Base-by-base conservation (phyloP, 2,797 vertebrate genomes). In the Danio tinwini region DNA sequence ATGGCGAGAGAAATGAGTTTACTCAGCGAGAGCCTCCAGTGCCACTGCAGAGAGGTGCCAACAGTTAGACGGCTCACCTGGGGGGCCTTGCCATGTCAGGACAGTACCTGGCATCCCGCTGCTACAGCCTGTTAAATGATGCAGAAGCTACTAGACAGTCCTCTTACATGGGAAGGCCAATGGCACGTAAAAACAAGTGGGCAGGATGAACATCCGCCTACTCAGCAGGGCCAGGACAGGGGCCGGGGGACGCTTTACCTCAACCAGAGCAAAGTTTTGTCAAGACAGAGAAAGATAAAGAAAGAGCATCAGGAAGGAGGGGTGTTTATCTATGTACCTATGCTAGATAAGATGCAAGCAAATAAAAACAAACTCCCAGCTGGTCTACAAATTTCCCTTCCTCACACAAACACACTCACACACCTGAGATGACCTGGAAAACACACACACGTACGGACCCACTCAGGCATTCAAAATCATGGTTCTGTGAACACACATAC, bases 41-140 rank as follows among this genome's bases (percentile, higher is more conserved):
- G 50, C 37, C 44, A 37, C 39, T 47, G 65, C 49, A 78, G 65
- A 45, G n/a, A 53, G 58, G 56, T 58, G 40, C 70, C 56, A 69
- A 29, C 52, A 7, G 19, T 59, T 47, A 77, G 56, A 55, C 8
- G 13, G 72, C 58, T 77, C 58, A 81, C 76, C 68, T 71, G 53
- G 37, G 52, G 29, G 55, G 62, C 53, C 59, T 14, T 78, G 75
- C 29, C 70, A 73, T 81, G 70, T 63, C 61, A 81, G 83, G 70
- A 81, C 90, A 85, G 88, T 91, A 90, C 85, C 89, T 86, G 80
- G 84, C 39, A 45, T 83, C 72, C 85, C 89, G 56, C 80, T 73
- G 85, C 21, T 89, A 84, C 86, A 85, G 85, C 83, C 86, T 92
- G 89, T 72, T 93, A 92, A 93, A 92, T 91, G 90, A 93, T 91